Percentiles rank a stretch among this genome's conserved stretches.
These are phyloP conservation scores for Corydoras sp. DNA, from an alignment of 2,113 vertebrate species.

Conservation along the genomic window DNA sequence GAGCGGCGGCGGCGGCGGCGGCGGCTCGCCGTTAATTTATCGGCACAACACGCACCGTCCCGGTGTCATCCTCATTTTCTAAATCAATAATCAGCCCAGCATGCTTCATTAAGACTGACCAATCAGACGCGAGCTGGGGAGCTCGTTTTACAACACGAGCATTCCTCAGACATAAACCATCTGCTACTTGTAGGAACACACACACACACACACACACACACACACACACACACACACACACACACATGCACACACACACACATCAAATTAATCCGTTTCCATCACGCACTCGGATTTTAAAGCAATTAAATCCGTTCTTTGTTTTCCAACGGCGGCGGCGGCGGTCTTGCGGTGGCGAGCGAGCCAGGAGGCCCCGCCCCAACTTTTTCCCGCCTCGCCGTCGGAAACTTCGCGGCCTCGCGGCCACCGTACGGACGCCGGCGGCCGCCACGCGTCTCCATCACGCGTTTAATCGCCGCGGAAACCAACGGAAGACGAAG, in stretches of 20 bases:
- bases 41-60: constrained; percentile 94
- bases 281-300: constrained; percentile 99
- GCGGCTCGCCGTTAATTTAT: constrained; percentile 93
- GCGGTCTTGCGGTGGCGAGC: constrained; percentile 95
- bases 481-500: no score
- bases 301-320: constrained; percentile 99
- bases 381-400: constrained; percentile 96
- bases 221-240: no score
- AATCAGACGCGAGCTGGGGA: constrained; percentile 99
- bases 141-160: constrained; percentile 99
- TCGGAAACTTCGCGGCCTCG: constrained; percentile 99
- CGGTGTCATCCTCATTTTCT: constrained; percentile 99
- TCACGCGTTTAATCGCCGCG: constrained; percentile 77
- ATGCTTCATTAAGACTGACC: constrained; percentile 99
- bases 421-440: constrained; percentile 96
- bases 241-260: constrained; percentile 70
- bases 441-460: constrained; percentile 74
- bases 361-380: constrained; percentile 97
- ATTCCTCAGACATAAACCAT: constrained; percentile 99
- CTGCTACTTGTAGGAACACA: constrained; percentile 99
- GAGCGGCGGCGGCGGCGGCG: no score
- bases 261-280: constrained; percentile 99
- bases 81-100: constrained; percentile 99
- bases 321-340: constrained; percentile 99
- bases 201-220: constrained; percentile 6